Conservation (phyloP, 2,888 invertebrate species). For the Clunio marinus region DNA sequence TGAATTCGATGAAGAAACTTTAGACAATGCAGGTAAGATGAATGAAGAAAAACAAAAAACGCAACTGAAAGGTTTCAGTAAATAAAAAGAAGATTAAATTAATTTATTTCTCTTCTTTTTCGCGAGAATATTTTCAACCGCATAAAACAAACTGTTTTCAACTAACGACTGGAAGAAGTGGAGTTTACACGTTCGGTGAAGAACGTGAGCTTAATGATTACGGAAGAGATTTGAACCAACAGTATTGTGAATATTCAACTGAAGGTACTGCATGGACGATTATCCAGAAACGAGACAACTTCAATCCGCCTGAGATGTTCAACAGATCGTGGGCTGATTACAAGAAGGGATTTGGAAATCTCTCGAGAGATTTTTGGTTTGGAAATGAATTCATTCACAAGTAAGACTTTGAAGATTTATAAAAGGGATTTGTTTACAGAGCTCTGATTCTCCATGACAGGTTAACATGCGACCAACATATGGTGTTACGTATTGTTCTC, state of each 20-base stretch:
- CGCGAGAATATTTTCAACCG: constrained; percentile 45
- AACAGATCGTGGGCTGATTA: constrained; percentile 57
- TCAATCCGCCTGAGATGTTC: constrained; percentile 52
- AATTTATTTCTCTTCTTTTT: not conserved
- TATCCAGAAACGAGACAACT: constrained; percentile 53
- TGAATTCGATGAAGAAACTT: constrained; percentile 24
- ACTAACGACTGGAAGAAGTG: constrained; percentile 48
- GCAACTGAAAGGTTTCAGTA: not conserved
- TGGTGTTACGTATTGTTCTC: constrained; percentile 53
- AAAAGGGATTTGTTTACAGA: not conserved
- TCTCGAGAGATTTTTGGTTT: constrained; percentile 57
- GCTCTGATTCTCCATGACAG: constrained; percentile 40
- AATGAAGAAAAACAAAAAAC: not conserved
- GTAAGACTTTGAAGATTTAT: constrained; percentile 5
- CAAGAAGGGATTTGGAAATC: constrained; percentile 56
- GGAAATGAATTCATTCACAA: constrained; percentile 56
- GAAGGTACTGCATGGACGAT: constrained; percentile 57
- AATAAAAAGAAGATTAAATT: not conserved
- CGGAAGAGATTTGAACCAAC: constrained; percentile 51
- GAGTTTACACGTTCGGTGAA: constrained; percentile 49
- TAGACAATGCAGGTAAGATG: constrained; percentile 14
- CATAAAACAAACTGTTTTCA: constrained; percentile 50
- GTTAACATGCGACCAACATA: constrained; percentile 50
- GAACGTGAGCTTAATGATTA: constrained; percentile 41
- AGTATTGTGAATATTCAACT: constrained; percentile 53